Base-by-base conservation (phyloP, 2,797 vertebrate genomes). In the Oceanodroma leucorhoa region DNA sequence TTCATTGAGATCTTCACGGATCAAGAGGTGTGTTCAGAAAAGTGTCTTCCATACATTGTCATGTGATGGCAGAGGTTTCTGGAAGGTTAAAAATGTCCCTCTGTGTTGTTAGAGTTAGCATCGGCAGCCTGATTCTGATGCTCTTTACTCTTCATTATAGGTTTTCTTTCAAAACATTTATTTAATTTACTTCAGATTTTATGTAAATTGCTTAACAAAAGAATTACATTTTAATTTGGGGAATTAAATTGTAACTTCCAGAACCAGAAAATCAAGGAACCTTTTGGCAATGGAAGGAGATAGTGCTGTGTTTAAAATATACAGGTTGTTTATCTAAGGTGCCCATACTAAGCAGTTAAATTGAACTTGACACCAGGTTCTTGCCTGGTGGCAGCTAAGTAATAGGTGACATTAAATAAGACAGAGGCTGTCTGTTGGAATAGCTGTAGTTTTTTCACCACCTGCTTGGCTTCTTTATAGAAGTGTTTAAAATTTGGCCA, bases 1-100 rank as follows among this genome's bases (percentile, higher is more conserved):
- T 99, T 99, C 97, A 99, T 99, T 86, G 99, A 99, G 96, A 99
- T 99, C 97, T 99, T 99, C 96, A 99, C 99, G 3, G 99, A 99
- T 96, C 99, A 99, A 98, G 99, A 99, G 99, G 99, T 99, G 79
- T 94, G 98, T 87, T 75, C 54, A 54, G 45, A 77, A 60, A 66
- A 79, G 8, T 51, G 23, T 45, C 24, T 71, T 79, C 69, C 4
- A 3, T 71, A 16, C 2, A 4, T 23, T 73, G 18, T 51, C 10
- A 9, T 2, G 1, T 30, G 16, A 23, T 64, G 46, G 55, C 13
- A 66, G 11, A 38, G 10, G 5, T 40, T 64, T 71, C 40, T 61
- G 51, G 23, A 45, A 53, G 15, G 6, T 18, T 16, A 11, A 62
- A 77, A 71, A 41, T 32, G 27, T 2, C 9, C 2, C 6, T 30